These are phyloP conservation scores for Leptobrachium ailaonicum DNA, from an alignment of 2,113 vertebrate genomes.

Conservation along the genomic window DNA sequence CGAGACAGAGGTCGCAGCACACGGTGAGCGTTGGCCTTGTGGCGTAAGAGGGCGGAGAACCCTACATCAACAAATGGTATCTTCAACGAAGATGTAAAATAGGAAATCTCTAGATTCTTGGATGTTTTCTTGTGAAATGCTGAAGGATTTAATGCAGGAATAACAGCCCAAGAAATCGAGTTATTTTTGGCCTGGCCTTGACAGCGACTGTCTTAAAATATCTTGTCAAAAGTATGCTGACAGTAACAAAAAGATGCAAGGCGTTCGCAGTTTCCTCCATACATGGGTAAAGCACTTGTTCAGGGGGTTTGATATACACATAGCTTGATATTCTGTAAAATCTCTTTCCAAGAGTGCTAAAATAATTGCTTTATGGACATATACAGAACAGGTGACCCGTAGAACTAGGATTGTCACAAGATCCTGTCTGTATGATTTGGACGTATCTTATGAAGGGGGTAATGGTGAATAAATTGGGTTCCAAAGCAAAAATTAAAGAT, in stretches of 20 bases:
- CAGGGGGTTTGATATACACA: not conserved
- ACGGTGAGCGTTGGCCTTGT: not conserved
- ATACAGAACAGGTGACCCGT: too few relatives aligned
- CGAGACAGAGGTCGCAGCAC: not conserved
- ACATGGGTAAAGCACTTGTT: not conserved
- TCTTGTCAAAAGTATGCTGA: conserved; percentile 41
- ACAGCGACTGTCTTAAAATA: conserved; percentile 44
- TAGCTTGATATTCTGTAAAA: not conserved
- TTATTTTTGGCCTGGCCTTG: conserved; percentile 39
- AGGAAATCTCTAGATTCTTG: not conserved
- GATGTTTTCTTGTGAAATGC: not conserved
- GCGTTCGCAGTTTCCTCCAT: not conserved
- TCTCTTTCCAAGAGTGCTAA: not conserved
- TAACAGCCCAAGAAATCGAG: conserved; percentile 15
- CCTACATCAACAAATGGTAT: too few relatives aligned
- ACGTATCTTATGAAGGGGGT: too few relatives aligned
- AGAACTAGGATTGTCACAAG: too few relatives aligned
- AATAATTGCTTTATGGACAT: too few relatives aligned
- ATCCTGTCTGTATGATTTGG: too few relatives aligned
- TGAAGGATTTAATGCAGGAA: conserved; percentile 24
- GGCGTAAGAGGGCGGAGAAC: too few relatives aligned
- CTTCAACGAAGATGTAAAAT: too few relatives aligned
- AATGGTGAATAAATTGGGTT: too few relatives aligned
- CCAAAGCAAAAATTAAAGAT: too few relatives aligned
- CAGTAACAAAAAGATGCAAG: conserved; percentile 30